phyloP scores from a whole-genome alignment of 2,113 vertebrate species.

The Suricata suricatta region DNA sequence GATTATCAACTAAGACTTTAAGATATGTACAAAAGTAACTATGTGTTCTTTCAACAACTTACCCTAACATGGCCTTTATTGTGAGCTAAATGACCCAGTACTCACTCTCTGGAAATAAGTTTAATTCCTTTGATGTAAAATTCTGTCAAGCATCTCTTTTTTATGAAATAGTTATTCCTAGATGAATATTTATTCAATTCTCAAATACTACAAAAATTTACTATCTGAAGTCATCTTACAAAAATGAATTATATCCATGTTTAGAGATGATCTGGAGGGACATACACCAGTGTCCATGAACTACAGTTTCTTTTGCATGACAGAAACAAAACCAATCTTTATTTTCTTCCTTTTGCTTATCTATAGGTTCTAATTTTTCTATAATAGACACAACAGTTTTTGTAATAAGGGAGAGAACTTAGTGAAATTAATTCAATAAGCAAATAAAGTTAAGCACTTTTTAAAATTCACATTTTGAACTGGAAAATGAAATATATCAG shows the following conservation, averaged over 20 bases:
- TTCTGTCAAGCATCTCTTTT: conserved; percentile 19
- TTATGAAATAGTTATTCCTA: background rate
- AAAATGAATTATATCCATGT: background rate
- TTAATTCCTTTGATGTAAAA: conserved; percentile 32
- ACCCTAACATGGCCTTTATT: background rate
- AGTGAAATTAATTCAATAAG: conserved; percentile 35
- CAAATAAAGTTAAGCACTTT: background rate
- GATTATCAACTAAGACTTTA: background rate
- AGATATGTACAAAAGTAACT: background rate
- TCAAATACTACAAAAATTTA: conserved; percentile 29
- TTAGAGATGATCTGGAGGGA: background rate
- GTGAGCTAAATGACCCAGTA: background rate
- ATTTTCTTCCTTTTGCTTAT: conserved; percentile 27
- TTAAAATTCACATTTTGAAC: conserved; percentile 13
- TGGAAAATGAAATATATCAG: background rate
- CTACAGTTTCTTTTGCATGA: background rate
- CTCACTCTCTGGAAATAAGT: background rate
- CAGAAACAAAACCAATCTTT: conserved; percentile 5
- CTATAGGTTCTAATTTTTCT: conserved; percentile 40
- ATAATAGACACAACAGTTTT: background rate
- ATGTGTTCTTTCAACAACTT: background rate
- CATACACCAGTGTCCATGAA: conserved; percentile 26
- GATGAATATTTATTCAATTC: background rate
- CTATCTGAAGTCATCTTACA: background rate
- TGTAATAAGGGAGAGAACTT: background rate